Evolutionary conservation across 1,140 invertebrate species (phyloP), one percentile per base, ranked within the genome.

Genomic region (Diabrotica virgifera): DNA sequence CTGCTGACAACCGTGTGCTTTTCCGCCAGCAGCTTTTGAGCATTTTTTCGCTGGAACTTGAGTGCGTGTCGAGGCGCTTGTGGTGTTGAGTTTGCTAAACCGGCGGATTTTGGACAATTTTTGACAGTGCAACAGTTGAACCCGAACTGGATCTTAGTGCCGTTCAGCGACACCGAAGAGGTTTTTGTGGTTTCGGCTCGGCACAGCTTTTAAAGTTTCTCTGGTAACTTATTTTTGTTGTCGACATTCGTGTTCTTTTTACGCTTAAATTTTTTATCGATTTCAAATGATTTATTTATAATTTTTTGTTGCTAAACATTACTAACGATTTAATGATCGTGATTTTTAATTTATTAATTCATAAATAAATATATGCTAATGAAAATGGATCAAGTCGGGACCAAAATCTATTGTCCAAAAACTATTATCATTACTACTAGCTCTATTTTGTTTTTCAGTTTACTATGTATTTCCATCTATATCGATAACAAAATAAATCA

Each of bases 1-100:
- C 55, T 7, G 55, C n/a, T 53, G 52, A 13, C 7, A 8, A 24
- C 7, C 14, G 52, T 13, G 52, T 37, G 36, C 24, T n/a, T 14
- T 35, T 54, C 12, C 12, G 13, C 53, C 5, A 9, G 7, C 52
- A 54, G 66, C 55, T 50, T 64, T 64, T 54, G 40, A 24, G 63
- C 24, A 37, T 56, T 36, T 52, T 46, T 46, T 55, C 57, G 63
- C 56, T 66, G 24, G 24, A 24, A 24, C 24, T n/a, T n/a, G n/a
- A 52, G 58, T 36, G 55, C 59, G 62, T 70, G 55, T 57, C 66
- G 66, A 55, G 63, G 65, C 36, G 57, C 51, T 52, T 36, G 62
- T 62, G 54, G 40, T 63, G 60, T 67, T 55, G 60, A 52, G 55
- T 55, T 53, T 59, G 65, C 24, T 24, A 24, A 24, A 24, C 24